These are phyloP conservation scores for Ptychobarbus kaznakovi DNA, from an alignment of 2,797 vertebrate species.

Conservation along the genomic window DNA sequence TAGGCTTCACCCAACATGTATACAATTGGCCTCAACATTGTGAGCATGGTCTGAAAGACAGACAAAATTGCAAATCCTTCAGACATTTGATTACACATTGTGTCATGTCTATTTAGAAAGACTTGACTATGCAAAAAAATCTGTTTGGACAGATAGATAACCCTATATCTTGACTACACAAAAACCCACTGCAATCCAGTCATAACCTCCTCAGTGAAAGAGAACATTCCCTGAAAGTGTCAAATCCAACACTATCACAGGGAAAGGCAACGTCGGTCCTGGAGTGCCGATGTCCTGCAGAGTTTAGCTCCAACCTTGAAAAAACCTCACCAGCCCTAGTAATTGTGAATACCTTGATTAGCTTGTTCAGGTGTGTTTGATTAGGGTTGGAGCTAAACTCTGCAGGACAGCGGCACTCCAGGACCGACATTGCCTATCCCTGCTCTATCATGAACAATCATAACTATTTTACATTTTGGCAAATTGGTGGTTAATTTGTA, in stretches of 20 bases:
- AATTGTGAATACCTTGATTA: too few species aligned
- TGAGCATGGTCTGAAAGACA: not conserved
- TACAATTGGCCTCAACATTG: not conserved
- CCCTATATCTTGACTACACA: not conserved
- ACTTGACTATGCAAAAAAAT: too few species aligned
- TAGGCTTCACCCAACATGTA: not conserved
- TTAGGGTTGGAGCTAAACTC: too few species aligned
- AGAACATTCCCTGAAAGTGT: not conserved
- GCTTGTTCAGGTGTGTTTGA: too few species aligned
- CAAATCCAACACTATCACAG: not conserved
- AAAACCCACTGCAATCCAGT: not conserved
- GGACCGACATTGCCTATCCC: too few species aligned
- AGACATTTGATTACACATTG: not conserved
- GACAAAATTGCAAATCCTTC: too few species aligned
- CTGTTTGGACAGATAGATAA: too few species aligned
- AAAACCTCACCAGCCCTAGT: too few species aligned
- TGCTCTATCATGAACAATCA: not conserved
- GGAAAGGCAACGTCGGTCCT: too few species aligned
- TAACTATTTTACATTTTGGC: not conserved
- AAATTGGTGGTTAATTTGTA: not conserved
- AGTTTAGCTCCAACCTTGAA: too few species aligned
- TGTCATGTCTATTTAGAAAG: not conserved
- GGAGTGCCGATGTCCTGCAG: too few species aligned
- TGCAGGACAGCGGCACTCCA: too few species aligned
- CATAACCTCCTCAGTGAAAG: not conserved